Evolutionary conservation across 2,888 invertebrate genomes (phyloP).

Genomic region (Spisula subtruncata): DNA sequence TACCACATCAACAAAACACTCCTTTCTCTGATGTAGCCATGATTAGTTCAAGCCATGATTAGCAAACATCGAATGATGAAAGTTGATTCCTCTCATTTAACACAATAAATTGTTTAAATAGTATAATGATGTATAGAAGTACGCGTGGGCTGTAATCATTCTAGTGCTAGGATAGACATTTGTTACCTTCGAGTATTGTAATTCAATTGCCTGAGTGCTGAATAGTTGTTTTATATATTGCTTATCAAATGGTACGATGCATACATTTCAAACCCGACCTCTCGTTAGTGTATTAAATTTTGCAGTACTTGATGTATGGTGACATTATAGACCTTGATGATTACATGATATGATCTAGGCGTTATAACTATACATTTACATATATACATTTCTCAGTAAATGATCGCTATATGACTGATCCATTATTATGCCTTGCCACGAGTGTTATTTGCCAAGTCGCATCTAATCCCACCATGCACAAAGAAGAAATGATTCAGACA

Average conservation of each 20-base stretch:
- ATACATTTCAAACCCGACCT: not conserved
- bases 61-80: not conserved
- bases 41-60: slow-evolving; percentile 4
- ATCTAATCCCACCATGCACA: too few species aligned
- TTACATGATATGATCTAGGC: too few species aligned
- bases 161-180: not conserved
- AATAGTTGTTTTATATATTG: not conserved
- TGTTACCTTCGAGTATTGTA: not conserved
- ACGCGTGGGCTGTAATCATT: not conserved
- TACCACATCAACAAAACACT: slow-evolving; percentile 15
- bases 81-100: not conserved
- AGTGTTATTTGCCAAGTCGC: too few species aligned
- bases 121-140: not conserved
- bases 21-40: not conserved
- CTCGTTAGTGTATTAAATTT: too few species aligned
- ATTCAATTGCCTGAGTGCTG: not conserved
- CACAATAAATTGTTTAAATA: slow-evolving; percentile 12
- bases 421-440: too few species aligned
- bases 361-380: too few species aligned
- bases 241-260: not conserved
- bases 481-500: too few species aligned
- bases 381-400: too few species aligned
- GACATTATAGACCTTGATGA: too few species aligned
- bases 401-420: too few species aligned
- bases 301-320: too few species aligned